Base-by-base conservation (phyloP, 2,113 vertebrate species). In the Brachypodius melanocephalos region DNA sequence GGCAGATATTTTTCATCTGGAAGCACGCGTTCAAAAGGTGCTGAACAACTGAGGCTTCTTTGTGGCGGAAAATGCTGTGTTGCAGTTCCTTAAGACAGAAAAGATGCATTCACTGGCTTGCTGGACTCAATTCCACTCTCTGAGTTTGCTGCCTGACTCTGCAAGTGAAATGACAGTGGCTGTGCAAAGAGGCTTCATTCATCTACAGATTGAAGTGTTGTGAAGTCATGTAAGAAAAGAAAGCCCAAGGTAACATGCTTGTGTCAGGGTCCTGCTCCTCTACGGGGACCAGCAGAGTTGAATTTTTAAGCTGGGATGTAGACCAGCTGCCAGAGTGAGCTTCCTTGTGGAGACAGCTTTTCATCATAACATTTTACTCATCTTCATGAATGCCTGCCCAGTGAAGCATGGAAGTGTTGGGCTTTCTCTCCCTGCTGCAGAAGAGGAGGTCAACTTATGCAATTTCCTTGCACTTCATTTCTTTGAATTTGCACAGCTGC, bases 401-500 rank as follows among this genome's bases (percentile, higher is more conserved):
- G 65, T 57, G 89, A 91, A 87, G 91, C 80, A 48, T 68, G 65
- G 62, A 78, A 68, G 66, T 29, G 45, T 65, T 87, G 57, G n/a
- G n/a, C 57, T 96, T 90, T 80, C 83, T 86, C 61, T 89, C 76
- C n/a, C 21, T 0, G 0, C 78, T 91, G 32, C 75, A 38, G 36
- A 71, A 83, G 80, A 67, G 14, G 49, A 92, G 59, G 83, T 72
- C 46, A 65, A 62, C 49, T 90, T 75, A 76, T 10, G 62, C 77
- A 58, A 65, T 96, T 92, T 92, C 57, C 55, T 78, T 87, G 77
- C 68, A 90, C 36, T 89, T 90, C 45, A 81, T 90, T 93, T 92
- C 89, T 95, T 92, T 75, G 68, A 80, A 88, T 54, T 81, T 74
- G 72, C 52, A 65, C 65, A 81, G 76, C 80, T 93, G 83, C 43